Percentiles rank a stretch among this genome's conserved stretches.
phyloP scores from a whole-genome alignment of 1,140 invertebrate genomes.

The Saccostrea cuccullata region DNA sequence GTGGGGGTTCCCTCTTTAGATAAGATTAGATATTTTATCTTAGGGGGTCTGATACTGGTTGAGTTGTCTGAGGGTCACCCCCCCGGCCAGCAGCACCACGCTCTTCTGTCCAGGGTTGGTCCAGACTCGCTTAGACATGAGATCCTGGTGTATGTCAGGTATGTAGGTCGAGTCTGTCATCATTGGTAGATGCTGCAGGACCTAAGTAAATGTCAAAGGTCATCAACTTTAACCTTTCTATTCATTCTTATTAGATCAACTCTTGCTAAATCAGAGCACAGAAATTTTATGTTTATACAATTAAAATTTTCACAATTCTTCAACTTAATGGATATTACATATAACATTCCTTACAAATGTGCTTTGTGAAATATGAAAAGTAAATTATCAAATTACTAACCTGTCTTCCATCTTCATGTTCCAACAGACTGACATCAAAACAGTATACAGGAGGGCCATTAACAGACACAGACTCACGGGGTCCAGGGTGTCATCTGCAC shows the following conservation, averaged over 20 bases:
- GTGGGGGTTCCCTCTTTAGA: too few species aligned
- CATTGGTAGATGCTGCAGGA: slow-evolving; percentile 83
- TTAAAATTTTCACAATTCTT: too few species aligned
- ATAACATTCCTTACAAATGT: too few species aligned
- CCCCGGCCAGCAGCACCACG: slow-evolving; percentile 88
- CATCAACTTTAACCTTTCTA: neutral
- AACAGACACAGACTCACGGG: slow-evolving; percentile 88
- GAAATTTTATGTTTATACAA: too few species aligned
- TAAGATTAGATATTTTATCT: slow-evolving; percentile 54
- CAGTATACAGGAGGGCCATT: slow-evolving; percentile 91
- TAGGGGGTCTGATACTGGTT: slow-evolving; percentile 76
- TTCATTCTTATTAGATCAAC: too few species aligned
- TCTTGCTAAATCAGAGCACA: too few species aligned
- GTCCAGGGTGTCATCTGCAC: slow-evolving; percentile 82
- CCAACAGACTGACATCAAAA: slow-evolving; percentile 88
- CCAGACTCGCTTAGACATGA: slow-evolving; percentile 82
- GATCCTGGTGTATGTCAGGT: slow-evolving; percentile 81
- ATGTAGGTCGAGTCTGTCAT: slow-evolving; percentile 85
- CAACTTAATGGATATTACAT: too few species aligned
- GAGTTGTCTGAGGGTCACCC: slow-evolving; percentile 88
- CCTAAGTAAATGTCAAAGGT: neutral
- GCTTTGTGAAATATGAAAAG: too few species aligned
- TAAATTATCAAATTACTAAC: neutral
- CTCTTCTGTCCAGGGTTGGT: slow-evolving; percentile 84
- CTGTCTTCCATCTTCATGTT: slow-evolving; percentile 81